Conservation (phyloP, 2,113 vertebrate genomes). For the Mesitornis unicolor region DNA sequence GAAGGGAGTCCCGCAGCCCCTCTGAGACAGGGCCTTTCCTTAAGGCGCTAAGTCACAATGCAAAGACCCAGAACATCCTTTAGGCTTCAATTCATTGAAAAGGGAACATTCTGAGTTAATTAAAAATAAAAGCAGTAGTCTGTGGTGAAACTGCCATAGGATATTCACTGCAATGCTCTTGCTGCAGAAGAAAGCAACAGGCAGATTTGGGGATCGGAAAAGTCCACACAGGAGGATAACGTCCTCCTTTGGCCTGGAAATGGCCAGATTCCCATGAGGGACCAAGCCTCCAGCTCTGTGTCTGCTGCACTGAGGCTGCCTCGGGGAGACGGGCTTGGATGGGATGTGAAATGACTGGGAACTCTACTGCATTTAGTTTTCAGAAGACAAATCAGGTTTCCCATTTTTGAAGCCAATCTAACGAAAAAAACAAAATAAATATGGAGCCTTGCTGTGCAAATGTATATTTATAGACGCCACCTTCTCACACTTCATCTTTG, state of each 20-base stretch:
- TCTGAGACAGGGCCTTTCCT: neutral
- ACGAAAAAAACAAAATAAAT: conserved; percentile 3
- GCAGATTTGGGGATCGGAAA: neutral
- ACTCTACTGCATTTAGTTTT: neutral
- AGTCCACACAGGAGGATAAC: neutral
- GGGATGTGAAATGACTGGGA: neutral
- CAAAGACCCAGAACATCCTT: neutral
- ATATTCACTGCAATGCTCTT: neutral
- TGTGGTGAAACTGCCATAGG: neutral
- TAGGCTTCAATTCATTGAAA: neutral
- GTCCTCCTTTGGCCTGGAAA: neutral
- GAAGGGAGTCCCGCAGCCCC: neutral
- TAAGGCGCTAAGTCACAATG: neutral
- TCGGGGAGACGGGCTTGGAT: neutral
- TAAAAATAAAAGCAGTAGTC: neutral
- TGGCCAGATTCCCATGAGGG: neutral
- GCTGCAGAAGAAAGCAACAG: neutral
- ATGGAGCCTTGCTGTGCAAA: neutral
- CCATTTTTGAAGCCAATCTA: neutral
- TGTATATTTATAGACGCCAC: neutral
- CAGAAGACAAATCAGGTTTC: neutral
- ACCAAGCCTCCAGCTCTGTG: neutral
- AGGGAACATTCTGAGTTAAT: neutral
- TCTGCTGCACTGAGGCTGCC: neutral
- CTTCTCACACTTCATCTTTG: neutral